Percentiles rank a stretch among this genome's conserved stretches.
Conservation (phyloP, 2,797 vertebrate genomes). For the Chaetophractus vellerosus region DNA sequence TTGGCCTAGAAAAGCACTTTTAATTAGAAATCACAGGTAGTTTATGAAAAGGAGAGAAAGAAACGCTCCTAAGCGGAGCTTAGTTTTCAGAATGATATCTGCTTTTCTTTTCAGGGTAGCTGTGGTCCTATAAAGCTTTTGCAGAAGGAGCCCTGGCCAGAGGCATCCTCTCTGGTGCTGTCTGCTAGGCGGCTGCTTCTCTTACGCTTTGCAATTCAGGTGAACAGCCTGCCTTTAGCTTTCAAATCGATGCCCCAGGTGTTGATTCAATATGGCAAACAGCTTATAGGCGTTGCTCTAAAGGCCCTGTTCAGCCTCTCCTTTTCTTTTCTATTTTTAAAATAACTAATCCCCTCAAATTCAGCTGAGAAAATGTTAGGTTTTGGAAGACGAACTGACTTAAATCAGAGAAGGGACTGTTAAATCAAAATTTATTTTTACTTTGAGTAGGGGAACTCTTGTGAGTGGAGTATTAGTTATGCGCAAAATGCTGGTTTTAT, state of each 20-base stretch:
- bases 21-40: conserved; percentile 82
- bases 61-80: neutral
- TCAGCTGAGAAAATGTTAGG: conserved; percentile 82
- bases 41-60: neutral
- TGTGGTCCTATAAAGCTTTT: conserved; percentile 73
- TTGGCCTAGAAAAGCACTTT: conserved; percentile 50
- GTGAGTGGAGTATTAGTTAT: neutral
- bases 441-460: conserved; percentile 35
- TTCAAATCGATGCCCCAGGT: conserved; percentile 88
- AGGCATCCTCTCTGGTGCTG: conserved; percentile 41
- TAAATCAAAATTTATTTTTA: conserved; percentile 76
- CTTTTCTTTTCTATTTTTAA: conserved; percentile 70
- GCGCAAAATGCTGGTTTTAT: neutral
- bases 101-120: neutral
- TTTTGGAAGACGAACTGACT: conserved; percentile 74
- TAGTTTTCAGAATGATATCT: neutral
- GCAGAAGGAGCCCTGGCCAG: conserved; percentile 83
- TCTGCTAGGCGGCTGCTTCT: conserved; percentile 85
- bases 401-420: neutral
- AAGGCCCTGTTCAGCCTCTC: conserved; percentile 77
- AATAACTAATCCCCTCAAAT: conserved; percentile 76
- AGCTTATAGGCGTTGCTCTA: conserved; percentile 82
- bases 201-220: conserved; percentile 89
- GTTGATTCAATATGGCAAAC: conserved; percentile 88
- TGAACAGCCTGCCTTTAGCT: conserved; percentile 88